A percentile compares a stretch with the other conserved stretches of the same genome.
Conservation (phyloP, 2,113 vertebrate genomes). For the Vireo altiloquus region DNA sequence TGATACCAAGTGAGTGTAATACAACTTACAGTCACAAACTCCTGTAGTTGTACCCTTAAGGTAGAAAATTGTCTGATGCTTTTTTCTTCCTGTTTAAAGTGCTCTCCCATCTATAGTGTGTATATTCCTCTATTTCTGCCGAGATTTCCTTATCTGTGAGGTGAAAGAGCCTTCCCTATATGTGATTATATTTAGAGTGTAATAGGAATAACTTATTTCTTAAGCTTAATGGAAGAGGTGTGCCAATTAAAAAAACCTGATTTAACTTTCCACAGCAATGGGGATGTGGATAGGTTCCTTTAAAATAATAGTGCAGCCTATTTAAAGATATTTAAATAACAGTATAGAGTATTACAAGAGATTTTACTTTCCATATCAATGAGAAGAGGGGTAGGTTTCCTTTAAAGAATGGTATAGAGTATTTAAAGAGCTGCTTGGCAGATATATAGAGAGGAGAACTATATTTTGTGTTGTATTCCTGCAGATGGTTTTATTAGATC, state of each 20-base stretch:
- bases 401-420: not conserved
- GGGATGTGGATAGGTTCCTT: not conserved
- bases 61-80: not conserved
- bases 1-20: not conserved
- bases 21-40: not conserved
- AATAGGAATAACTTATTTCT: not conserved
- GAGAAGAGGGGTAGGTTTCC: not conserved
- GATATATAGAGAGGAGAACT: not conserved
- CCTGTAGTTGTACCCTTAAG: not conserved
- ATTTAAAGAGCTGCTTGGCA: not conserved
- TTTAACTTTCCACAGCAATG: not conserved
- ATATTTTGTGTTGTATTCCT: not conserved
- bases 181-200: not conserved
- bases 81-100: not conserved
- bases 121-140: not conserved
- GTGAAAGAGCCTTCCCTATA: not conserved
- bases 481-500: not conserved
- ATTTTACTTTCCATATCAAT: not conserved
- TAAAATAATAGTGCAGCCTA: not conserved
- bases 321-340: not conserved
- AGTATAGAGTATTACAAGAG: not conserved
- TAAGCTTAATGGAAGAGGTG: not conserved
- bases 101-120: accelerated
- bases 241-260: not conserved
- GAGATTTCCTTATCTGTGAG: not conserved